phyloP scores from a whole-genome alignment of 2,113 vertebrate species.

The Corvus cornix region DNA sequence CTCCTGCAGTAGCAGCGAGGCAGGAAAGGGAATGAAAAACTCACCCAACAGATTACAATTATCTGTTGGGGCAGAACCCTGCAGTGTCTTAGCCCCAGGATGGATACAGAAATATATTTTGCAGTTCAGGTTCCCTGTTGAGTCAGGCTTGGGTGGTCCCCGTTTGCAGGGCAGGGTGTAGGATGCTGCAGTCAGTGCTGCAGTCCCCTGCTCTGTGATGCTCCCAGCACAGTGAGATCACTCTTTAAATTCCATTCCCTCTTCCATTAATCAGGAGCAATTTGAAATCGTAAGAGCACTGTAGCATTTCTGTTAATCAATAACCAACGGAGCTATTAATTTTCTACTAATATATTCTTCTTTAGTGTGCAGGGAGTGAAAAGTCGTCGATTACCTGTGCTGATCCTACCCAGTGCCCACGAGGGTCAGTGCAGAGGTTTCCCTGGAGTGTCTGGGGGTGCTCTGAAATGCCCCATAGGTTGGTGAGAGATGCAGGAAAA shows the following conservation, averaged over 20 bases:
- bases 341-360: background rate
- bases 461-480: background rate
- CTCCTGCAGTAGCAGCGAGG: background rate
- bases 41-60: background rate
- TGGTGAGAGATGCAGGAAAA: background rate
- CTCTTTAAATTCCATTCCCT: background rate
- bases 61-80: background rate
- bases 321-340: background rate
- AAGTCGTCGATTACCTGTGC: background rate
- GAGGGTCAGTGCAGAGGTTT: background rate
- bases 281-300: background rate
- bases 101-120: background rate
- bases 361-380: background rate
- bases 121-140: background rate
- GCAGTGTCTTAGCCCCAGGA: background rate
- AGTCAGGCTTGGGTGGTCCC: background rate
- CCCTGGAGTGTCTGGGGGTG: background rate
- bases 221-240: background rate
- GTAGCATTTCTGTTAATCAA: slow-evolving; percentile 43
- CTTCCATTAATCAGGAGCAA: slow-evolving; percentile 25
- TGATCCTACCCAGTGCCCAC: background rate
- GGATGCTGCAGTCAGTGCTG: background rate
- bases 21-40: background rate
- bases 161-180: background rate
- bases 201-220: background rate